Conservation (phyloP, 2,888 invertebrate genomes). For the Brachyopa scutellaris region DNA sequence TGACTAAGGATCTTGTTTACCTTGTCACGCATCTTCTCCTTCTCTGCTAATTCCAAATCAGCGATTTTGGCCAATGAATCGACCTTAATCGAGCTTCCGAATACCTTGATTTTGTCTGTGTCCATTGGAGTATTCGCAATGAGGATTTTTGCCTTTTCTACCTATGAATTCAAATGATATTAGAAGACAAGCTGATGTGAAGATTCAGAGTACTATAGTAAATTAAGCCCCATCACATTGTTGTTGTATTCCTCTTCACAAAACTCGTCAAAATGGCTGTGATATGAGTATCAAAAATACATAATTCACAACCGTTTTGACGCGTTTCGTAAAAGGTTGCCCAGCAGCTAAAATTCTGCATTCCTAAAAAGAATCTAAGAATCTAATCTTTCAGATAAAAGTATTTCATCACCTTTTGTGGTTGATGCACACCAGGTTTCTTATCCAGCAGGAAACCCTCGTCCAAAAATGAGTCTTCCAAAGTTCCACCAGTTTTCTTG, state of each 20-base stretch:
- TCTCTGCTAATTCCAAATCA: conserved; percentile 98
- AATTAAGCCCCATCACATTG: background rate
- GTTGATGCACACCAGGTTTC: conserved; percentile 98
- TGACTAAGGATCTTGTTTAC: conserved; percentile 97
- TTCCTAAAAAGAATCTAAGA: conserved; percentile 1
- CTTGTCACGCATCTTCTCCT: conserved; percentile 99
- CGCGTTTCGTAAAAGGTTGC: conserved; percentile 74
- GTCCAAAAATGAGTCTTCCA: conserved; percentile 98
- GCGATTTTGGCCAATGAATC: conserved; percentile 98
- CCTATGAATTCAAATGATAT: conserved; percentile 73
- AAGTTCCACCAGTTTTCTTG: conserved; percentile 96
- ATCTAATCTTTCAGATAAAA: background rate
- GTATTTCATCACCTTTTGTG: conserved; percentile 84
- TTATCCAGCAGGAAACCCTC: conserved; percentile 97
- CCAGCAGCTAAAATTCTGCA: no score
- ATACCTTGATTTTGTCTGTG: conserved; percentile 99
- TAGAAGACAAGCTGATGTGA: background rate
- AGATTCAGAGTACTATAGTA: no score
- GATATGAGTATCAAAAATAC: conserved; percentile 78
- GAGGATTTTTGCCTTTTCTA: conserved; percentile 97
- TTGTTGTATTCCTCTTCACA: conserved; percentile 74
- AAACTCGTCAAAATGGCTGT: conserved; percentile 82
- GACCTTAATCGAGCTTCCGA: conserved; percentile 96
- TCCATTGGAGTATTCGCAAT: conserved; percentile 99
- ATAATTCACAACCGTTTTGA: conserved; percentile 82